Conservation (phyloP, 2,113 vertebrate genomes). For the Myrmecobius fasciatus region DNA sequence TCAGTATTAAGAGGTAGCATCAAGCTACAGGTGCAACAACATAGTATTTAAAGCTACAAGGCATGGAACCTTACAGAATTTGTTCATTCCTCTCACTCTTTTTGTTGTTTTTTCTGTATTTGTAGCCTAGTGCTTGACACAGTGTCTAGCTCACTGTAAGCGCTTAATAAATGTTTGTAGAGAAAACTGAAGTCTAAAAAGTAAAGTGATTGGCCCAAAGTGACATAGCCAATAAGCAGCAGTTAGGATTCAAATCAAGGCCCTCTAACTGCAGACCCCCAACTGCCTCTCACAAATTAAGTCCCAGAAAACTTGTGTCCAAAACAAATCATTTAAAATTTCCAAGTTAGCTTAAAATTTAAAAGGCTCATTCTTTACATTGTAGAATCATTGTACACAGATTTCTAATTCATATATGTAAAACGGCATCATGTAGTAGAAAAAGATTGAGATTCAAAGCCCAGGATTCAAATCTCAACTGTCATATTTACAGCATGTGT, state of each 20-base stretch:
- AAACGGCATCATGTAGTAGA: neutral
- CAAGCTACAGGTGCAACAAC: neutral
- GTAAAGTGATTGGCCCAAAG: neutral
- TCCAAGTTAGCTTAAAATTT: neutral
- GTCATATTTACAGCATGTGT: neutral
- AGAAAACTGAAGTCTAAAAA: neutral
- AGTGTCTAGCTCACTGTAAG: neutral
- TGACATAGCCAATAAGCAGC: neutral
- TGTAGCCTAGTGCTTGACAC: neutral
- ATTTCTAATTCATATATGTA: neutral
- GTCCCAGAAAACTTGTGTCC: neutral
- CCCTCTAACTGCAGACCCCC: neutral
- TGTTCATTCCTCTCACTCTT: neutral
- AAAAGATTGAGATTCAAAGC: neutral
- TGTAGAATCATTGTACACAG: neutral
- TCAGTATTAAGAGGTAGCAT: neutral
- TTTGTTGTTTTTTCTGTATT: neutral
- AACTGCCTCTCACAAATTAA: neutral
- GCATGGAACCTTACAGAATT: neutral
- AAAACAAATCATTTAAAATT: neutral
- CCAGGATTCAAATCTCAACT: neutral
- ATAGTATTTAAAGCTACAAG: neutral
- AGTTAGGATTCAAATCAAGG: neutral
- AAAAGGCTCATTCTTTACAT: neutral
- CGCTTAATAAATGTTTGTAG: neutral